Evolutionary conservation across 2,888 invertebrate species (phyloP).

Genomic region (Sarcophaga variegata): DNA sequence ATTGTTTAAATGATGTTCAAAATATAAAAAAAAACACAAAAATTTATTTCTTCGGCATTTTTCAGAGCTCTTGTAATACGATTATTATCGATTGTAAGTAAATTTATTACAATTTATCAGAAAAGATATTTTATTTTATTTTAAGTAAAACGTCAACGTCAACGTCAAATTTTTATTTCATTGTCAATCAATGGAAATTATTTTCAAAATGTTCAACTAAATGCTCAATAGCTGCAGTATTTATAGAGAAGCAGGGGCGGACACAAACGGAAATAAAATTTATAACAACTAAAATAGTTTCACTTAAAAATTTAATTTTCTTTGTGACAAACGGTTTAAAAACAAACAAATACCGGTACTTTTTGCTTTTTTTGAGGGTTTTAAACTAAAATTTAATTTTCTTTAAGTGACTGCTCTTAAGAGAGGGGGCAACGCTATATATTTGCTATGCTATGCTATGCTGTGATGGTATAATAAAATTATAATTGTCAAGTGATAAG

Average conservation of each 20-base stretch:
- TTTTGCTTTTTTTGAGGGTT: background rate
- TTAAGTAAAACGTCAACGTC: background rate
- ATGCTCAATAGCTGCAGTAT: background rate
- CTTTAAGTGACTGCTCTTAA: background rate
- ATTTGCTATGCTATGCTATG: too few species aligned
- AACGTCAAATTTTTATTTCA: background rate
- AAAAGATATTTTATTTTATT: background rate
- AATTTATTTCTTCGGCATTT: background rate
- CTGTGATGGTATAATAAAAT: conserved; percentile 46
- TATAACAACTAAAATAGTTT: conserved; percentile 33
- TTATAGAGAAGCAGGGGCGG: too few species aligned
- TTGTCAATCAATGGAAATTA: conserved; percentile 12
- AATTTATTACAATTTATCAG: background rate
- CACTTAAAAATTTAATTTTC: conserved; percentile 21
- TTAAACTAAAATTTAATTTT: background rate
- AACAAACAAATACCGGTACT: background rate
- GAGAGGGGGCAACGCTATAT: too few species aligned
- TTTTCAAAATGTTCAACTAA: background rate
- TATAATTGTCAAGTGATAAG: conserved; percentile 32
- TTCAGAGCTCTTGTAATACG: background rate
- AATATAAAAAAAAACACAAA: too few species aligned
- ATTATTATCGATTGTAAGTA: background rate
- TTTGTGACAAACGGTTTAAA: conserved; percentile 14
- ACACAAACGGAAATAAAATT: conserved; percentile 42
- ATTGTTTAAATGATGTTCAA: background rate